These are phyloP conservation scores for Clarias magur DNA, from an alignment of 2,113 vertebrate species.

Conservation along the genomic window DNA sequence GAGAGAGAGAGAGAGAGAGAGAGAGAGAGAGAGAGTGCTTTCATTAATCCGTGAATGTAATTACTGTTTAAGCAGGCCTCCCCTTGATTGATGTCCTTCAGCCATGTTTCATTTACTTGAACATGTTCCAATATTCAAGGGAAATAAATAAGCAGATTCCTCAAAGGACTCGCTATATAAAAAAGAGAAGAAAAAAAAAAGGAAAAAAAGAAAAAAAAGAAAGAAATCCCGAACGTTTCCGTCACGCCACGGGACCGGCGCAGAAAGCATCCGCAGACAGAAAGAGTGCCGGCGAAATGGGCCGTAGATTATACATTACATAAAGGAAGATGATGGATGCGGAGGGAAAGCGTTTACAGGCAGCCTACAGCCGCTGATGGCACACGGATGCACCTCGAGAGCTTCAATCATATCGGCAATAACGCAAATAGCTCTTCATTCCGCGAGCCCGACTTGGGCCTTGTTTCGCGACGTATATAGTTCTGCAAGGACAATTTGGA, in stretches of 20 bases:
- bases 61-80: constrained; percentile 50
- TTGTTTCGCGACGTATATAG: constrained; percentile 52
- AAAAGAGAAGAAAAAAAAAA: background rate
- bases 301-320: constrained; percentile 55
- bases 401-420: constrained; percentile 56
- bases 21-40: background rate
- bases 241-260: constrained; percentile 20
- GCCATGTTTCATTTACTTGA: constrained; percentile 53
- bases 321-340: constrained; percentile 50
- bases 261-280: constrained; percentile 37
- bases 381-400: constrained; percentile 39
- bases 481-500: background rate
- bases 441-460: constrained; percentile 43
- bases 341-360: constrained; percentile 52
- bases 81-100: constrained; percentile 54
- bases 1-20: background rate
- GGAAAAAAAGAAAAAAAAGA: background rate
- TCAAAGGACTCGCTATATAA: constrained; percentile 35
- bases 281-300: constrained; percentile 47
- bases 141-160: constrained; percentile 56
- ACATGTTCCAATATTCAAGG: constrained; percentile 53
- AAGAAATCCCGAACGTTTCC: constrained; percentile 17
- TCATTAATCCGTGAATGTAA: constrained; percentile 59
- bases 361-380: constrained; percentile 44
- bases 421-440: constrained; percentile 56